Evolutionary conservation across 2,797 vertebrate genomes (phyloP).

Genomic region (Pangasius sanitwongsei): DNA sequence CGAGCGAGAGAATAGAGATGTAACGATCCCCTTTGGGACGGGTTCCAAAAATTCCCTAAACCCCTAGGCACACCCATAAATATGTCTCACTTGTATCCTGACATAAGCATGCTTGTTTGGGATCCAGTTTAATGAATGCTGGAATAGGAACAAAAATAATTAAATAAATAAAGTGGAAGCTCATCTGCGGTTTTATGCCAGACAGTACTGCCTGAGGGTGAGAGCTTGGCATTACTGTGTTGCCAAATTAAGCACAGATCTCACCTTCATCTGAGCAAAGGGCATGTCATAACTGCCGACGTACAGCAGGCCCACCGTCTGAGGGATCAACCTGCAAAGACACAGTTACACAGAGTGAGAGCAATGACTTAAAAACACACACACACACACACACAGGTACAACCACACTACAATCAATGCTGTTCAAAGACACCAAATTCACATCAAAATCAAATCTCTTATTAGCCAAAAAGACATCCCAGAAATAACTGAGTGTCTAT

Average conservation of each 20-base stretch:
- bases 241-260: constrained; percentile 41
- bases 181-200: background rate
- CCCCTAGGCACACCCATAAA: background rate
- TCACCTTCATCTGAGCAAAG: constrained; percentile 97
- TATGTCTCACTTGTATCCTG: background rate
- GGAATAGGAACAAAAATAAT: background rate
- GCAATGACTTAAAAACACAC: too few species aligned
- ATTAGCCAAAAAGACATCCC: background rate
- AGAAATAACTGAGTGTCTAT: background rate
- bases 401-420: background rate
- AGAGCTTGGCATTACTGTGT: background rate
- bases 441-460: background rate
- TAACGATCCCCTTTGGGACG: background rate
- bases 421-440: background rate
- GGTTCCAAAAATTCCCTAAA: background rate
- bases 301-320: constrained; percentile 93
- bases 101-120: background rate
- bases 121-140: background rate
- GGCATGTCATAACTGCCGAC: constrained; percentile 94
- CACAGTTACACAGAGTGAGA: constrained; percentile 8
- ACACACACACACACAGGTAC: background rate
- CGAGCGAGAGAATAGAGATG: background rate
- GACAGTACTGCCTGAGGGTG: background rate
- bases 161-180: background rate
- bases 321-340: constrained; percentile 83